phyloP scores from a whole-genome alignment of 2,797 vertebrate species.

The Australoheros facetus region DNA sequence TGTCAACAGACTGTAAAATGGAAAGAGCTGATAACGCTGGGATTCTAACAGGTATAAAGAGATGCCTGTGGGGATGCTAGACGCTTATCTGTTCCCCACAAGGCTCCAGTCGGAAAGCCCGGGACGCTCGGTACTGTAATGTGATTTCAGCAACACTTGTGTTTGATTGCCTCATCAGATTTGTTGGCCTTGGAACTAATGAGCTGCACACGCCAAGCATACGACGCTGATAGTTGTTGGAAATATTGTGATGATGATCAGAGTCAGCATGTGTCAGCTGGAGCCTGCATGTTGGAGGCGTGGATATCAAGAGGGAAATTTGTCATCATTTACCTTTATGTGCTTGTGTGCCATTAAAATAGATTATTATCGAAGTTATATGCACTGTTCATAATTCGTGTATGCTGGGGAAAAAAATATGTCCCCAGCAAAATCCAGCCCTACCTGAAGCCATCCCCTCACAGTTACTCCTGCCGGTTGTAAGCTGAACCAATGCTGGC shows the following conservation, averaged over 20 bases:
- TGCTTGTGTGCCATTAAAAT: not conserved
- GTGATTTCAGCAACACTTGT: not conserved
- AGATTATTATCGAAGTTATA: not conserved
- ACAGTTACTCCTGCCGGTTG: constrained; percentile 8
- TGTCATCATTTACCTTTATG: constrained; percentile 3
- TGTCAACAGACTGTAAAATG: constrained; percentile 50
- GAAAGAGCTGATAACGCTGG: constrained; percentile 36
- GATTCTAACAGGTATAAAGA: constrained; percentile 43
- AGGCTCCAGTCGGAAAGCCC: not conserved
- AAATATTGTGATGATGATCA: constrained; percentile 19
- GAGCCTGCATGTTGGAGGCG: not conserved
- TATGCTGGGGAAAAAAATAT: not conserved
- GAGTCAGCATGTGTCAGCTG: constrained; percentile 11
- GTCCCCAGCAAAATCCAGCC: not conserved
- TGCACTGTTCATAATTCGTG: not conserved
- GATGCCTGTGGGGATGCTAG: constrained; percentile 18
- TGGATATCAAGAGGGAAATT: constrained; percentile 10
- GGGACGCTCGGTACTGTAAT: not conserved
- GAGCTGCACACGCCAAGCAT: constrained; percentile 22
- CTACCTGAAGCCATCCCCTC: not conserved
- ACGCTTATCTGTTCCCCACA: constrained; percentile 27
- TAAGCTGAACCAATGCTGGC: constrained; percentile 10
- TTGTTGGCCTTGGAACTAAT: constrained; percentile 22
- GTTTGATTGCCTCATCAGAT: constrained; percentile 18
- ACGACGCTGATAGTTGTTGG: constrained; percentile 11